These are phyloP conservation scores for Trigoniulus corallinus DNA, from an alignment of 1,140 invertebrate genomes.

Conservation along the genomic window DNA sequence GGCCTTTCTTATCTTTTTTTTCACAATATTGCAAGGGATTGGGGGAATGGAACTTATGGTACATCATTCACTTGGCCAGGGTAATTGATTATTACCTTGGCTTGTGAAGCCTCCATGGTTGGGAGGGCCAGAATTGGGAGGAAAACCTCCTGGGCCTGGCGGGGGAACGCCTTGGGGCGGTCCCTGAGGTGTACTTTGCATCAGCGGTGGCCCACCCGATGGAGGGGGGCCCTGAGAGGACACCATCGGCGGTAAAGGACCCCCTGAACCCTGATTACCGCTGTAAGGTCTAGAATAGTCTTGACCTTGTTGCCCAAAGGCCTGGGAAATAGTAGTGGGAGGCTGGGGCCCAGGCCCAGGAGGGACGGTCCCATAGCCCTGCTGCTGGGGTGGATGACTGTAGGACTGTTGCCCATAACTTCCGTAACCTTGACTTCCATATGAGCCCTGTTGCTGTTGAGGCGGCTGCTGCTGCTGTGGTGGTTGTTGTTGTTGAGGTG, in stretches of 20 bases:
- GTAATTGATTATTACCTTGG: no score
- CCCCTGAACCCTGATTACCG: neutral
- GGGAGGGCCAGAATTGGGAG: no score
- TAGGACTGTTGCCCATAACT: neutral
- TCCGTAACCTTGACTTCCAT: neutral
- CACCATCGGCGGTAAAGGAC: neutral
- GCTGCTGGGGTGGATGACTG: neutral
- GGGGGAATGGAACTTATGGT: no score
- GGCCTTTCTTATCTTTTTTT: no score
- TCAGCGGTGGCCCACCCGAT: neutral
- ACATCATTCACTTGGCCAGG: no score
- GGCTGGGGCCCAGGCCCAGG: neutral
- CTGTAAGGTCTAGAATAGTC: neutral
- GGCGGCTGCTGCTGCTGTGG: neutral
- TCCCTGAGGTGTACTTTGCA: neutral
- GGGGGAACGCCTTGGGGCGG: no score
- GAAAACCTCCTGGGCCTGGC: no score
- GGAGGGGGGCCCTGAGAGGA: neutral
- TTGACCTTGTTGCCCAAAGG: neutral
- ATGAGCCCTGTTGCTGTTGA: neutral
- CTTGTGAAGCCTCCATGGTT: no score
- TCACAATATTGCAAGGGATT: no score
- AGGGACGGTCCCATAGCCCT: neutral
- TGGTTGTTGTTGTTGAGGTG: neutral
- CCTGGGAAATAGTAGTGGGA: neutral